phyloP scores from a whole-genome alignment of 2,888 invertebrate genomes.

The Amaurobius ferox region DNA sequence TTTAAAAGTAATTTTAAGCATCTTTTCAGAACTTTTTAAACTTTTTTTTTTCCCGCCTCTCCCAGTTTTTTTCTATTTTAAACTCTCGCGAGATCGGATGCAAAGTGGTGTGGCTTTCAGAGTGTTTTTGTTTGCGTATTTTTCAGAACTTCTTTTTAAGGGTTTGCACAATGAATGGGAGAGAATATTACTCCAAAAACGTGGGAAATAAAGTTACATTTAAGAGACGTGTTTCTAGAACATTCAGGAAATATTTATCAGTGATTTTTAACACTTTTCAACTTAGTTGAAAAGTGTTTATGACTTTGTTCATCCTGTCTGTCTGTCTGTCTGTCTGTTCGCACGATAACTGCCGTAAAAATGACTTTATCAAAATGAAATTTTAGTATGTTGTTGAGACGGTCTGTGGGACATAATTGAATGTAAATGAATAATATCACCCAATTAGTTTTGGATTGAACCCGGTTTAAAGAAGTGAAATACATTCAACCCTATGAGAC shows the following conservation, averaged over 20 bases:
- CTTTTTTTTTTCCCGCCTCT: background rate
- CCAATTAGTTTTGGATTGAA: too few species aligned
- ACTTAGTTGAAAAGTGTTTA: too few species aligned
- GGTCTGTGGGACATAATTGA: too few species aligned
- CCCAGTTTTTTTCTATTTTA: background rate
- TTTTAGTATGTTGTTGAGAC: too few species aligned
- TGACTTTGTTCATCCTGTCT: too few species aligned
- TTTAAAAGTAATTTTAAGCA: slow-evolving; percentile 29
- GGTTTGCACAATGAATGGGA: background rate
- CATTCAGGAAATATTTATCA: background rate
- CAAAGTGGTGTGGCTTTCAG: slow-evolving; percentile 21
- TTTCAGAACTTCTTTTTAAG: background rate
- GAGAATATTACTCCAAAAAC: background rate
- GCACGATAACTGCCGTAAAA: too few species aligned
- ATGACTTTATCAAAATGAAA: too few species aligned
- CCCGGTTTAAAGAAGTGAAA: too few species aligned
- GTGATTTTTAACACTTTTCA: background rate
- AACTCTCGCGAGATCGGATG: background rate
- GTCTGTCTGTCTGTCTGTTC: too few species aligned
- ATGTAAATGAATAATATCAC: too few species aligned
- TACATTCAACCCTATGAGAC: too few species aligned
- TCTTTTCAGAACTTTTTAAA: background rate
- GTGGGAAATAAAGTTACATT: background rate
- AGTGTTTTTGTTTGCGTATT: background rate
- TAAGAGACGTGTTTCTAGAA: background rate